Conservation (phyloP, 2,888 invertebrate genomes). For the Cheilosia vulpina region DNA sequence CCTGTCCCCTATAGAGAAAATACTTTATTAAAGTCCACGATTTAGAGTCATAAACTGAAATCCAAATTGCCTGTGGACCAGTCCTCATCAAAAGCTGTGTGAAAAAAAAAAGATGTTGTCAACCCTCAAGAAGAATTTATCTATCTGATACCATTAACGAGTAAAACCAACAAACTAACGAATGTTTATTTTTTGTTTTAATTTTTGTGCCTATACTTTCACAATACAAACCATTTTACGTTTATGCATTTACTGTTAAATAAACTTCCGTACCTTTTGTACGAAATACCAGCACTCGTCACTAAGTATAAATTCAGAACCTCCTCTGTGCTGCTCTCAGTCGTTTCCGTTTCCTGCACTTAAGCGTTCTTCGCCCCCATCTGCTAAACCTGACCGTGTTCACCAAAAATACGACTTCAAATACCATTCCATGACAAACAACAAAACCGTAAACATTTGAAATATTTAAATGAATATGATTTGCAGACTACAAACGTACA, state of each 20-base stretch:
- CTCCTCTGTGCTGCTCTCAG: not conserved
- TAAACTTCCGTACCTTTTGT: conserved; percentile 57
- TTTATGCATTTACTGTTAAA: conserved; percentile 60
- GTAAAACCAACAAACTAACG: conserved; percentile 1
- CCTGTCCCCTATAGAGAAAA: too few relatives aligned
- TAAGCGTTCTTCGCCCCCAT: conserved; percentile 39
- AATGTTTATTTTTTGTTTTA: conserved; percentile 8
- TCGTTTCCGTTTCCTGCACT: conserved; percentile 65
- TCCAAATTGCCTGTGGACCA: too few relatives aligned
- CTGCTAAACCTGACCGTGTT: conserved; percentile 43
- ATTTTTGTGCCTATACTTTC: not conserved
- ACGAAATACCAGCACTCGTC: conserved; percentile 2
- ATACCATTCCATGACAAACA: conserved; percentile 49
- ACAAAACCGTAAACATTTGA: conserved; percentile 61
- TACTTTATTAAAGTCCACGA: not conserved
- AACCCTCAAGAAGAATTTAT: not conserved
- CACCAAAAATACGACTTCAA: conserved; percentile 17
- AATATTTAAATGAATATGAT: conserved; percentile 71
- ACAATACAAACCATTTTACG: conserved; percentile 35
- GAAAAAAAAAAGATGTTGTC: not conserved
- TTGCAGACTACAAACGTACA: conserved; percentile 43
- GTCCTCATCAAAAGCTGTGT: not conserved
- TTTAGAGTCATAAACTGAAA: not conserved
- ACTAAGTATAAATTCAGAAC: not conserved
- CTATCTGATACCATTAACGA: conserved; percentile 26